Percentiles rank a stretch among this genome's conserved stretches.
Evolutionary conservation across 2,797 vertebrate species (phyloP).

Genomic region (Pteropus rufus): DNA sequence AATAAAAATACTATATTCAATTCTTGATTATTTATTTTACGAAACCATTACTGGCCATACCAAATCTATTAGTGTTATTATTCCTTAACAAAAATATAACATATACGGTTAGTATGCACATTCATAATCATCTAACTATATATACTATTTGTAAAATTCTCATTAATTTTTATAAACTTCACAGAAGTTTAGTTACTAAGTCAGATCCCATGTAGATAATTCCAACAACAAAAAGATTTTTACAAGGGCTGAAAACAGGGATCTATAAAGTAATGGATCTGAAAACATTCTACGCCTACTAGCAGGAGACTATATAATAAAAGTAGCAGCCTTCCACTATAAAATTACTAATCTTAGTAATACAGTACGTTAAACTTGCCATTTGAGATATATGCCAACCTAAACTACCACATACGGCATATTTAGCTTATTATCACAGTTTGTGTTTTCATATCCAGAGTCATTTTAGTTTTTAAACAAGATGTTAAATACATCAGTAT

Average conservation of each 20-base stretch:
- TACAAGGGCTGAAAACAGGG: slow-evolving; percentile 15
- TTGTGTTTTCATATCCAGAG: slow-evolving; percentile 79
- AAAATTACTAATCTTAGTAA: slow-evolving; percentile 76
- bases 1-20: slow-evolving; percentile 1
- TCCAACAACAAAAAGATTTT: not conserved
- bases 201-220: not conserved
- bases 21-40: not conserved
- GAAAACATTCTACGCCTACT: slow-evolving; percentile 47
- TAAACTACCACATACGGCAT: slow-evolving; percentile 78
- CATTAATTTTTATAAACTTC: slow-evolving; percentile 25
- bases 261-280: slow-evolving; percentile 52
- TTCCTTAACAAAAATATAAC: not conserved
- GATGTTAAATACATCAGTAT: slow-evolving; percentile 65
- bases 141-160: not conserved
- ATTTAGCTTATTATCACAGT: slow-evolving; percentile 80
- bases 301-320: slow-evolving; percentile 41
- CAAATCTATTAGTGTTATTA: not conserved
- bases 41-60: not conserved
- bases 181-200: not conserved
- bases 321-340: slow-evolving; percentile 72
- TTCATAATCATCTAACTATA: not conserved
- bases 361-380: slow-evolving; percentile 74
- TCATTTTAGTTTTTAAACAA: slow-evolving; percentile 80
- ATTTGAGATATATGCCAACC: slow-evolving; percentile 78
- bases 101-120: not conserved